Percentiles rank a stretch among this genome's conserved stretches.
Evolutionary conservation across 1,140 invertebrate genomes (phyloP).

Genomic region (Trachymyrmex septentrionalis): DNA sequence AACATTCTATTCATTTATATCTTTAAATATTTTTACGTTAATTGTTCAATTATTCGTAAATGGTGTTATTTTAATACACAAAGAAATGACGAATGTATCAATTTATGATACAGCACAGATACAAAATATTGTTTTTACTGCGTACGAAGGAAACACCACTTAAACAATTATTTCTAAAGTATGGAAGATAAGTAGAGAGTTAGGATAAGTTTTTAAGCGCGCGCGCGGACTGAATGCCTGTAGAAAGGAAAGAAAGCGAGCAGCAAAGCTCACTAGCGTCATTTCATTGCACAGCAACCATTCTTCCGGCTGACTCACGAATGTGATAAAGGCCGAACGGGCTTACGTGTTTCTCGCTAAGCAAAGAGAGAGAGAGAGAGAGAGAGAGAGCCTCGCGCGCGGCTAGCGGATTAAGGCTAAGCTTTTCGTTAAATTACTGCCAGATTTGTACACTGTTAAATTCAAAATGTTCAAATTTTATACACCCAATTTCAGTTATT

Average conservation of each 20-base stretch:
- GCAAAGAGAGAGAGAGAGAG: slow-evolving; percentile 21
- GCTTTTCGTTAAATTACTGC: background rate
- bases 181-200: background rate
- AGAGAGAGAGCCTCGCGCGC: too few species aligned
- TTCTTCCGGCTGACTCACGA: slow-evolving; percentile 73
- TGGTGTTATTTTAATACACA: too few species aligned
- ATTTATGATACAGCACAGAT: too few species aligned
- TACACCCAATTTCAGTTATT: too few species aligned
- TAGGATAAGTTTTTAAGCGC: background rate
- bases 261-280: slow-evolving; percentile 12
- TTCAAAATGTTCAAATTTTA: too few species aligned
- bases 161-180: background rate
- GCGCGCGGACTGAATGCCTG: background rate
- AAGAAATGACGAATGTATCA: too few species aligned
- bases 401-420: slow-evolving; percentile 4
- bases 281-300: slow-evolving; percentile 45
- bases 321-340: slow-evolving; percentile 64
- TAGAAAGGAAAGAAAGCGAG: slow-evolving; percentile 6
- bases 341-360: slow-evolving; percentile 66
- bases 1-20: too few species aligned
- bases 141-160: background rate
- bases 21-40: too few species aligned
- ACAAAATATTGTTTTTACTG: background rate
- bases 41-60: too few species aligned
- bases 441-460: background rate